Base-by-base conservation (phyloP, 2,888 invertebrate species). In the Meliscaeva auricollis region DNA sequence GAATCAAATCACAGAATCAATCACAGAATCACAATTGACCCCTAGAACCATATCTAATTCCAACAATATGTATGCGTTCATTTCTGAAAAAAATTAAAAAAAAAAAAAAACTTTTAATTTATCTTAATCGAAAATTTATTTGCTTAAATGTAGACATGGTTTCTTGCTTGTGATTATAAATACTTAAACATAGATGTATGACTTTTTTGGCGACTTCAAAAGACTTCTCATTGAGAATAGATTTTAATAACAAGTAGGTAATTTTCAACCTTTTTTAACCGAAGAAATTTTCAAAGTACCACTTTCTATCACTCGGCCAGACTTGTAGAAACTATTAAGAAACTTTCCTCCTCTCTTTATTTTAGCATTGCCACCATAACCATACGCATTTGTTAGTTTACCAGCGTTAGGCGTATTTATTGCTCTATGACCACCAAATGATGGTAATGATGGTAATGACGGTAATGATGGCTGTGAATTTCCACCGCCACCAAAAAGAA, bases 291-390 rank as follows among this genome's bases (percentile, higher is more conserved):
- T 84, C 48, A 20, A 76, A 15, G 20, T 84, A 52, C 32, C 84
- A 68, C 60, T 80, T 62, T 84, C 84, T 30, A 84, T 75, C 15
- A 84, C 84, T 66, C 72, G 84, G 7, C 84, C 84, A 26, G 75
- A 70, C 9, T 72, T 46, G 0, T 50, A 66, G 22, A 50, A 84
- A 35, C 13, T 72, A 62, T 26, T 75, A 17, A 1, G 17, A 15
- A 11, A 17, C 41, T 84, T 68, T n/a, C 66, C 44, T 3, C 17
- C 52, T 50, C 26, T 66, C 1, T 22, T 76, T 0, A 68, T 58
- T 7, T 50, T 26, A n/a, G 58, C 52, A 15, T 17, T 52, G 0
- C 84, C 84, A 6, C 72, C 75, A 9, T 8, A 54, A 15, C 84
- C 84, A 60, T 80, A 84, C 0, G 44, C 66, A 44, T 68, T 50